Evolutionary conservation across 2,797 vertebrate genomes (phyloP), one percentile per base, ranked within the genome.

Genomic region (Kryptopterus vitreolus): DNA sequence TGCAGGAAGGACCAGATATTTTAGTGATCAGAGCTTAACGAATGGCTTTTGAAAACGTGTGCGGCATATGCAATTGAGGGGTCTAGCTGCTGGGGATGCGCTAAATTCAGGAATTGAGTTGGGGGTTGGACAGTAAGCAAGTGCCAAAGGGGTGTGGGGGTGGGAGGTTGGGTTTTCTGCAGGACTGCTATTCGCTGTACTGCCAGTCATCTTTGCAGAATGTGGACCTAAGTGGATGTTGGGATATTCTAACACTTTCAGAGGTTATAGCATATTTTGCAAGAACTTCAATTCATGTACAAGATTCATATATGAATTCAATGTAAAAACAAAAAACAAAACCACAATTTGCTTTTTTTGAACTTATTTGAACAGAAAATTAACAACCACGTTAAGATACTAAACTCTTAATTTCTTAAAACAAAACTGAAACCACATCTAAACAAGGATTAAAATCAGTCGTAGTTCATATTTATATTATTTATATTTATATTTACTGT

Each of bases 1-100:
- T 84, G 83, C 82, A 86, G 88, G 80, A 86, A 86, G 87, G 87
- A 88, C 85, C 86, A 88, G 91, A 88, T 88, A 88, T 86, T 88
- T 84, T 86, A 86, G 84, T 89, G 88, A 89, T 85, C 89, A 77
- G 83, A 78, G 63, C 81, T 87, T 92, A 92, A 91, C 89, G 73
- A 78, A 84, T 74, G 48, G 46, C 57, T 74, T 18, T 46, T 72
- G 69, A 26, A 71, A 71, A 69, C 12, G 69, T 74, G 35, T 29
- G 35, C 57, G 63, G 35, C 26, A 4, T 43, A 43, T 72, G 79
- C 50, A 77, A 31, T 61, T 59, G 61, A 53, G 76, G 57, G 71
- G 70, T 53, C 46, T 78, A 66, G 74, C 59, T 63, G 59, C 16
- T 81, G 75, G 80, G 90, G 74, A 65, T 71, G 63, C 53, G 46